Evolutionary conservation across 1,140 invertebrate species (phyloP), one percentile per base, ranked within the genome.

Genomic region (Bombus ignitus): DNA sequence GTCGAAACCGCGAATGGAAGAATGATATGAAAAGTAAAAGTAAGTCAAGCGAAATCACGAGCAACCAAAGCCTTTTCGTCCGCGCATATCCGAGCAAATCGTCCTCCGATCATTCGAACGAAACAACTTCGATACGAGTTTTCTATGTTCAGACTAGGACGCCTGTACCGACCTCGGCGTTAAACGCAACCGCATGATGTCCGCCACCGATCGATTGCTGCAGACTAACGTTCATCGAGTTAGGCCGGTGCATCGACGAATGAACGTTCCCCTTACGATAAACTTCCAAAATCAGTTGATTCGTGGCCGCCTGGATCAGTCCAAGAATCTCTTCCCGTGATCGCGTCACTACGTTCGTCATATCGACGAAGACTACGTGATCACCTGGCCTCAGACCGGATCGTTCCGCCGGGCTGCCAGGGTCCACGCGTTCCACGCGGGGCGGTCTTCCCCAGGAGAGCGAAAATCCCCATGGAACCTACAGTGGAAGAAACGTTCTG

Each of bases 391-490:
- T 95, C 6, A 98, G 96, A 2, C 98, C 98, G 5, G 97, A 97
- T 4, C 96, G 95, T 76, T 98, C 98, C 9, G 98, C 98, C 0
- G 97, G 97, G n/a, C 97, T 96, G 13, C 97, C 97, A 0, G 97
- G 96, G 89, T 98, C 98, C 3, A 99, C 97, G 81, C 98, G 95
- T 92, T 98, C 98, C 37, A 99, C 97, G 22, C 98, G 96, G n/a
- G 97, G 98, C 32, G 98, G 98, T 92, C 98, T 97, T 5, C 98
- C 98, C 97, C 98, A 98, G 2, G 98, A 97, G n/a, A 99, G 97
- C 9, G 98, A 98, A 95, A 99, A 99, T 73, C 95, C 95, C 95
- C 95, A 95, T 88, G 95, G 92, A 42, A 94, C 74, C 94, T 95
- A 89, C 13, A 86, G 85, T 9, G 72, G n/a, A 70, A 42, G 42